Evolutionary conservation across 2,113 vertebrate genomes (phyloP).

Genomic region (Burhinus oedicnemus): DNA sequence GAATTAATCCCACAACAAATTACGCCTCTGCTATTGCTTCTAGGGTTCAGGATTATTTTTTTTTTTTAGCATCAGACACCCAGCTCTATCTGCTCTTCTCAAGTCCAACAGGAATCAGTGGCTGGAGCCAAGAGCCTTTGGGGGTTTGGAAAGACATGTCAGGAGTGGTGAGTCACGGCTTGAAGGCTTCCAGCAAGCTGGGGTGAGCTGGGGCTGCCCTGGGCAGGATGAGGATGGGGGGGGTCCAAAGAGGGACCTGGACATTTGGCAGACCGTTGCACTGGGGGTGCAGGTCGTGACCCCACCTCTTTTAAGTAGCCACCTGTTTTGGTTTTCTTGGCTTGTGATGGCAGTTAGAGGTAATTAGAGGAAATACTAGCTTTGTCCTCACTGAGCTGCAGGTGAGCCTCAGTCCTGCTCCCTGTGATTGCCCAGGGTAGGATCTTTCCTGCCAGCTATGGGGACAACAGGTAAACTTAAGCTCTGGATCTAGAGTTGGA

Average conservation of each 20-base stretch:
- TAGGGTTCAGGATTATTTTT: not conserved
- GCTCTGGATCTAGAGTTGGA: not conserved
- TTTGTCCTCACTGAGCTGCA: not conserved
- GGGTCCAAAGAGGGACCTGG: not conserved
- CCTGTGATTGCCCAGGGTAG: not conserved
- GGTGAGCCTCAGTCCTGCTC: not conserved
- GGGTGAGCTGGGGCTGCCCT: not conserved
- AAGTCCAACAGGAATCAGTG: not conserved
- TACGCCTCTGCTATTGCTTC: not conserved
- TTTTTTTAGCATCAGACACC: not conserved
- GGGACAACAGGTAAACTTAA: not conserved
- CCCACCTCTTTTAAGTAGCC: not conserved
- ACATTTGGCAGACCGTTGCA: not conserved
- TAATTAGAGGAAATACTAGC: not conserved
- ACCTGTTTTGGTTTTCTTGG: not conserved
- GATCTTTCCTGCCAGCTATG: not conserved
- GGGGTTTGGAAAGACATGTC: not conserved
- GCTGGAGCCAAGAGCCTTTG: not conserved
- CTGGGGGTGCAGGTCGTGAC: not conserved
- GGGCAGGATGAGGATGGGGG: not conserved
- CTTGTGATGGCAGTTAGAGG: not conserved
- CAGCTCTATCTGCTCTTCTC: not conserved
- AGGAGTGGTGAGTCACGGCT: not conserved
- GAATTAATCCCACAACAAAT: slow-evolving; percentile 51
- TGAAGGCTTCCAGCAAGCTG: not conserved